Percentiles rank a stretch among this genome's conserved stretches.
phyloP scores from a whole-genome alignment of 2,113 vertebrate species.

The Dasyurus viverrinus region DNA sequence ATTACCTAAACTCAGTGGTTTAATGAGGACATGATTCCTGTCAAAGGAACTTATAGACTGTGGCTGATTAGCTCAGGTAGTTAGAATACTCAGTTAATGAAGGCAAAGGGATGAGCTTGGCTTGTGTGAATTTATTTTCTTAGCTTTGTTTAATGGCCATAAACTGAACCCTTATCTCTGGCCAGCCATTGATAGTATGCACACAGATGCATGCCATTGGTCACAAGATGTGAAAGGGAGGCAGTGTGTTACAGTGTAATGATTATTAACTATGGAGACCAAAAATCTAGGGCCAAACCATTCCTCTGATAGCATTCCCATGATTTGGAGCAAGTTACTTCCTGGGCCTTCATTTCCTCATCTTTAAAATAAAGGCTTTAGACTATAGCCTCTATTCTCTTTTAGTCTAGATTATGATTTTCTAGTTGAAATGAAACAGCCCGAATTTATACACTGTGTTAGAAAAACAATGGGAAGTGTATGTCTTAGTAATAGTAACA shows the following conservation, averaged over 20 bases:
- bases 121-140: neutral
- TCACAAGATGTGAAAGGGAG: neutral
- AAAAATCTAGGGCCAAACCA: neutral
- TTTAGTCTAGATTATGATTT: neutral
- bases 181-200: neutral
- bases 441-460: neutral
- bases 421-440: neutral
- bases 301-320: neutral
- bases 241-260: neutral
- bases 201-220: neutral
- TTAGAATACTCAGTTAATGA: neutral
- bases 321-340: neutral
- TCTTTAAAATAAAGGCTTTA: neutral
- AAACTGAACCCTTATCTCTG: neutral
- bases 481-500: neutral
- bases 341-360: neutral
- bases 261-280: neutral
- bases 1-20: neutral
- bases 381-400: neutral
- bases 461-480: neutral
- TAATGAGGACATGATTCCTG: neutral
- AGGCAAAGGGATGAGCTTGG: neutral
- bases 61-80: neutral
- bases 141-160: neutral
- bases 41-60: neutral